These are phyloP conservation scores for Trichonephila inaurata DNA, from an alignment of 1,140 invertebrate genomes.

Conservation along the genomic window DNA sequence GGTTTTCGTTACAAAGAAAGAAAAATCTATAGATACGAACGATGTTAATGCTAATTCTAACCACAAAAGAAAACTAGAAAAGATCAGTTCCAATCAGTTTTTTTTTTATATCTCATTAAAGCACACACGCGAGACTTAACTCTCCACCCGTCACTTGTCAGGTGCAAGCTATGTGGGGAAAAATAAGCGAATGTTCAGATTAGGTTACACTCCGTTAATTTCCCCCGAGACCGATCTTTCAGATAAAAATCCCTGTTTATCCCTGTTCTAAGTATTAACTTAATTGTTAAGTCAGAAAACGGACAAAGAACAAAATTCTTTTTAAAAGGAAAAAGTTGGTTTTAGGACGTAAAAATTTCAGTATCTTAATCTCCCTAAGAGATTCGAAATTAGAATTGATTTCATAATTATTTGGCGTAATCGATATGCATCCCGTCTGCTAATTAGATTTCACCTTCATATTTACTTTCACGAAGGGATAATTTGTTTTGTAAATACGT, in stretches of 20 bases:
- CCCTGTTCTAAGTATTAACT: constrained; percentile 37
- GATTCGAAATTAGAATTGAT: constrained; percentile 38
- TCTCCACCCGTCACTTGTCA: background rate
- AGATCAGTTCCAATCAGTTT: background rate
- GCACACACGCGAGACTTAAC: background rate
- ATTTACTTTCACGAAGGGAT: background rate
- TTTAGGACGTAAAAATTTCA: background rate
- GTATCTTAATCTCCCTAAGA: background rate
- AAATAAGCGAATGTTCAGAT: constrained; percentile 26
- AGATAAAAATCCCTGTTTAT: constrained; percentile 55
- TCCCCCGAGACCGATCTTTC: constrained; percentile 18
- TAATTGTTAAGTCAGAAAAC: constrained; percentile 42
- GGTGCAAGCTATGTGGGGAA: background rate
- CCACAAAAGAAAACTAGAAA: background rate
- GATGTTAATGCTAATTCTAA: background rate
- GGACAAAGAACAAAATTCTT: background rate
- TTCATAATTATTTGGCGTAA: constrained; percentile 21
- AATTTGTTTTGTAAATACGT: constrained; percentile 1
- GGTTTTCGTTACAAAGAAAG: too few relatives aligned
- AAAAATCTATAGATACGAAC: background rate
- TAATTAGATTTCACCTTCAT: constrained; percentile 1
- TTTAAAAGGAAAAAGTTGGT: background rate
- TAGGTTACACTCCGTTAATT: constrained; percentile 32
- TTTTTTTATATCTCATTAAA: constrained; percentile 23
- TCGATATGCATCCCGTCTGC: background rate